Conservation (phyloP, 2,113 vertebrate genomes). For the Gallinago undulata region DNA sequence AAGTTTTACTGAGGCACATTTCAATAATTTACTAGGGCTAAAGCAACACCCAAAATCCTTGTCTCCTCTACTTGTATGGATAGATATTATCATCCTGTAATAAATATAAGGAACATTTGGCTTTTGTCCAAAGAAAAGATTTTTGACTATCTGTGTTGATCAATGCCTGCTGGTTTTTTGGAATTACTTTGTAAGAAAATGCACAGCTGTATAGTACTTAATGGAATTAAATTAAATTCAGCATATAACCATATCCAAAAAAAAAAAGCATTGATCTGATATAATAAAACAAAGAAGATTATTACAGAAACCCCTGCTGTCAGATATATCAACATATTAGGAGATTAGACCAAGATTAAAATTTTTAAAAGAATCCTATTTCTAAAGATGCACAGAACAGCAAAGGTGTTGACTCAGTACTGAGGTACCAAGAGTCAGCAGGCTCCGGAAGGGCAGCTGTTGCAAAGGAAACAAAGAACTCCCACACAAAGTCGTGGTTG, state of each 20-base stretch:
- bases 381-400: background rate
- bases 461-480: background rate
- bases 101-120: background rate
- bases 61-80: background rate
- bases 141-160: background rate
- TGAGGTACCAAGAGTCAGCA: background rate
- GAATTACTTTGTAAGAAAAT: constrained; percentile 43
- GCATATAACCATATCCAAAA: background rate
- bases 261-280: background rate
- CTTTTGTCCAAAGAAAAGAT: too few relatives aligned
- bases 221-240: constrained; percentile 36
- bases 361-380: background rate
- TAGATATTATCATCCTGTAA: background rate
- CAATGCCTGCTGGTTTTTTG: constrained; percentile 21
- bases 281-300: constrained; percentile 34
- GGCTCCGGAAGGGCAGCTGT: background rate
- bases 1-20: background rate
- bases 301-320: constrained; percentile 21
- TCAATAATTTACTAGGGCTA: background rate
- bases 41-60: background rate
- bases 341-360: constrained; percentile 38
- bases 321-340: constrained; percentile 8
- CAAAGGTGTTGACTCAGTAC: background rate
- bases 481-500: background rate
- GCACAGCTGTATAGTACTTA: background rate